These are phyloP conservation scores for Lates calcarifer DNA, from an alignment of 2,113 vertebrate species.

Conservation along the genomic window DNA sequence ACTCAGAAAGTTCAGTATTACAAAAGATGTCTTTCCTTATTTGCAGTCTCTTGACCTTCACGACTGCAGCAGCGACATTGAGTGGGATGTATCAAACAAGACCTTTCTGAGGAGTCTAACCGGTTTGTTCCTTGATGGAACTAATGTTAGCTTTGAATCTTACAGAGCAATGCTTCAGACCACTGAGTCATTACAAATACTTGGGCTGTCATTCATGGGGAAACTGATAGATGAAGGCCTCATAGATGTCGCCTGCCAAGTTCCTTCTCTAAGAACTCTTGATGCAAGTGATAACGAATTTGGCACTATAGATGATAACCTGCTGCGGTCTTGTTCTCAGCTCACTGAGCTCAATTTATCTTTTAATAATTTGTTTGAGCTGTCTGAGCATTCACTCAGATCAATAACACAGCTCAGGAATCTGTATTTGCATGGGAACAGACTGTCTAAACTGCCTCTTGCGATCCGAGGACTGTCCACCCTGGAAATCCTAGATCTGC, in stretches of 20 bases:
- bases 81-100: slow-evolving; percentile 61
- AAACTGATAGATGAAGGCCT: slow-evolving; percentile 12
- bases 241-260: slow-evolving; percentile 70
- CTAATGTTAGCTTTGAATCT: not conserved
- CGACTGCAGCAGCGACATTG: not conserved
- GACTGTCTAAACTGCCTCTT: slow-evolving; percentile 31
- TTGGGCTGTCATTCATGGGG: slow-evolving; percentile 52
- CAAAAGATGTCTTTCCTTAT: slow-evolving; percentile 59
- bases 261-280: slow-evolving; percentile 60
- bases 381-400: slow-evolving; percentile 43
- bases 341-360: slow-evolving; percentile 58
- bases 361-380: slow-evolving; percentile 14
- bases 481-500: slow-evolving; percentile 67
- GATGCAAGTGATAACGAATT: slow-evolving; percentile 46
- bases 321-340: slow-evolving; percentile 49
- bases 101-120: slow-evolving; percentile 65
- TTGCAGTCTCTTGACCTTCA: slow-evolving; percentile 62
- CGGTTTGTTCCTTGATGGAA: not conserved
- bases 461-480: slow-evolving; percentile 36
- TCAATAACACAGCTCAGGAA: slow-evolving; percentile 28
- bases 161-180: slow-evolving; percentile 46
- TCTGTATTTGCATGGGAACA: slow-evolving; percentile 52
- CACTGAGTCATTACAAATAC: slow-evolving; percentile 58
- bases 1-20: slow-evolving; percentile 57
- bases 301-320: slow-evolving; percentile 13